Conservation (phyloP, 2,888 invertebrate genomes). For the Dysmachus trigonus region DNA sequence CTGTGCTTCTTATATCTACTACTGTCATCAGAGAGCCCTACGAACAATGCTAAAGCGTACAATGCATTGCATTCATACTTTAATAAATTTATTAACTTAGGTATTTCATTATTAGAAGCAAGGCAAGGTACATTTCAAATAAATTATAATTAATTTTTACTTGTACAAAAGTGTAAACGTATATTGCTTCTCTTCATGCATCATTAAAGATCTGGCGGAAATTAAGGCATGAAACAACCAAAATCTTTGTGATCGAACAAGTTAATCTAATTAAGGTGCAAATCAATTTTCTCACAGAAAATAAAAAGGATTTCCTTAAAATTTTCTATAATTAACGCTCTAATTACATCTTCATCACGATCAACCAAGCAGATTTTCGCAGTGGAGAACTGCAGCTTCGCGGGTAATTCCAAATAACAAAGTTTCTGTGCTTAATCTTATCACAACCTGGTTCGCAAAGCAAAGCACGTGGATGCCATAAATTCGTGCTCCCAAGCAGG, state of each 20-base stretch:
- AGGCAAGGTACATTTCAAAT: too few relatives aligned
- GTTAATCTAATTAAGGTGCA: neutral
- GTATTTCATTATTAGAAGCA: too few relatives aligned
- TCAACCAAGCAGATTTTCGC: neutral
- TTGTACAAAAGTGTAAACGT: too few relatives aligned
- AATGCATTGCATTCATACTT: neutral
- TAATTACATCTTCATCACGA: neutral
- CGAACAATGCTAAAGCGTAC: neutral
- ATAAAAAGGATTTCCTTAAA: neutral
- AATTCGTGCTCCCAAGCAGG: neutral
- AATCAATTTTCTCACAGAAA: neutral
- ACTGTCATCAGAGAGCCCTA: neutral
- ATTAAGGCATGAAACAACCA: neutral
- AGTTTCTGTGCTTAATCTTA: neutral
- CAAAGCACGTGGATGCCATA: neutral
- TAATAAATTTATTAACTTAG: neutral
- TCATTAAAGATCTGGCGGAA: neutral
- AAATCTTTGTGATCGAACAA: neutral
- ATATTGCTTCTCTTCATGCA: too few relatives aligned
- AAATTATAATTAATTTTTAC: too few relatives aligned
- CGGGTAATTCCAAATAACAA: neutral
- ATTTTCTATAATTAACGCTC: neutral
- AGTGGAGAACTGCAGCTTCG: neutral
- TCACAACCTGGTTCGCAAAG: neutral
- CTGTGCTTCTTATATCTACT: neutral